These are phyloP conservation scores for Coptodon rendalli DNA, from an alignment of 2,113 vertebrate genomes.

Conservation along the genomic window DNA sequence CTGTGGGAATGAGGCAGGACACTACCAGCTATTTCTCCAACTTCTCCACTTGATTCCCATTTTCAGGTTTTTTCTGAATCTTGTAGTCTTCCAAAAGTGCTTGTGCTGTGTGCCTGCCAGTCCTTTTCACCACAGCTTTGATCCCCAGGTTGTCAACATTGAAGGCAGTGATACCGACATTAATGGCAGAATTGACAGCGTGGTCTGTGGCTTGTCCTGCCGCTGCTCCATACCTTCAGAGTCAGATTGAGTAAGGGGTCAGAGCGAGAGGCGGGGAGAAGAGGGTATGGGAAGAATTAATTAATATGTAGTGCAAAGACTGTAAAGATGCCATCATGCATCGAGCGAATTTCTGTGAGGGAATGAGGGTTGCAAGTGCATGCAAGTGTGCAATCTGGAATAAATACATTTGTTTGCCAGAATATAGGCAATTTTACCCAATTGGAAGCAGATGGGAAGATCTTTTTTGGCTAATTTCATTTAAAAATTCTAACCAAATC, in stretches of 20 bases:
- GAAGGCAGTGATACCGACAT: constrained; percentile 88
- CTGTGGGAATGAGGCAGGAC: not conserved
- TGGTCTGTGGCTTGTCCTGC: constrained; percentile 89
- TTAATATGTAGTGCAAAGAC: not conserved
- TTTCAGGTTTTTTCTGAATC: constrained; percentile 65
- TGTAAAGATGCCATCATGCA: constrained; percentile 15
- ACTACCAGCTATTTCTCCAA: constrained; percentile 33
- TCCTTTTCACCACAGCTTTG: constrained; percentile 91
- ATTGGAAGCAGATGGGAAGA: not conserved
- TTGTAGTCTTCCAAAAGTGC: constrained; percentile 90
- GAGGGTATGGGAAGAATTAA: not conserved
- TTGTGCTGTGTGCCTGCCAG: constrained; percentile 86
- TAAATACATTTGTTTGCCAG: not conserved
- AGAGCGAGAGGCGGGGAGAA: not conserved
- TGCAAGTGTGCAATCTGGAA: constrained; percentile 8
- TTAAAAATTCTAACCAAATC: not conserved
- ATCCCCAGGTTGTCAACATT: constrained; percentile 94
- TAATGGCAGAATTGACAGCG: constrained; percentile 91
- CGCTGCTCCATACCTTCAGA: constrained; percentile 85
- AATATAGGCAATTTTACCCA: not conserved
- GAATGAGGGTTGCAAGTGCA: not conserved
- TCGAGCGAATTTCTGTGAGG: not conserved
- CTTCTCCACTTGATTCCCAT: constrained; percentile 40
- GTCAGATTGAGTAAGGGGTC: constrained; percentile 22
- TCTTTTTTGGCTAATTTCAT: not conserved